Evolutionary conservation across 2,113 vertebrate genomes (phyloP).

Genomic region (Procapra przewalskii): DNA sequence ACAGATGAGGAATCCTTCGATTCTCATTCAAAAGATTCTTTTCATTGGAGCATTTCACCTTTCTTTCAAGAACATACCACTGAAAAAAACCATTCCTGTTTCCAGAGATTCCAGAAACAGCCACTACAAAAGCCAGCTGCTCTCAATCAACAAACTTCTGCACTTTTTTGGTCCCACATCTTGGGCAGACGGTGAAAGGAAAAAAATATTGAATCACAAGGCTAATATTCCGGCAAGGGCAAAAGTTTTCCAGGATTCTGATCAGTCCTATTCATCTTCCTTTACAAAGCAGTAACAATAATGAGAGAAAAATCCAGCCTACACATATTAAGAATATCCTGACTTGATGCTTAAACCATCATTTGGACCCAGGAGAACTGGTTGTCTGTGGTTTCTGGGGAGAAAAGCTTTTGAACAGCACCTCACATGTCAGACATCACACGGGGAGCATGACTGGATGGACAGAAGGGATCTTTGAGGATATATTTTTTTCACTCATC

Average conservation of each 20-base stretch:
- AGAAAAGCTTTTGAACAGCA: background rate
- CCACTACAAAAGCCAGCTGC: background rate
- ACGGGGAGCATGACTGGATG: background rate
- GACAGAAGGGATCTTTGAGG: background rate
- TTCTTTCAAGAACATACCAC: background rate
- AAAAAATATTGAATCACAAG: background rate
- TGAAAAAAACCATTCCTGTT: background rate
- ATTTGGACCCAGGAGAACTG: background rate
- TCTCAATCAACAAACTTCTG: background rate
- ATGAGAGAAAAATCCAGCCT: background rate
- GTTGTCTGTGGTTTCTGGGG: background rate
- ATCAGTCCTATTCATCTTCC: background rate
- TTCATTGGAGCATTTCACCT: background rate
- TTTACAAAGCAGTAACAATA: background rate
- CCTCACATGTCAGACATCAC: background rate
- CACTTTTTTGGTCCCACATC: no score
- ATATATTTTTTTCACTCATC: background rate
- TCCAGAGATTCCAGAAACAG: background rate
- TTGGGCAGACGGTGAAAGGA: background rate
- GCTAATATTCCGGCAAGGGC: background rate
- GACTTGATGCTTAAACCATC: background rate
- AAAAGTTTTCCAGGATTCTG: constrained; percentile 29
- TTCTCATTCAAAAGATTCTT: background rate
- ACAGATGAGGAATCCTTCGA: background rate
- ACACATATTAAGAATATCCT: background rate